These are phyloP conservation scores for Hemicordylus capensis DNA, from an alignment of 2,113 vertebrate species.

Conservation along the genomic window DNA sequence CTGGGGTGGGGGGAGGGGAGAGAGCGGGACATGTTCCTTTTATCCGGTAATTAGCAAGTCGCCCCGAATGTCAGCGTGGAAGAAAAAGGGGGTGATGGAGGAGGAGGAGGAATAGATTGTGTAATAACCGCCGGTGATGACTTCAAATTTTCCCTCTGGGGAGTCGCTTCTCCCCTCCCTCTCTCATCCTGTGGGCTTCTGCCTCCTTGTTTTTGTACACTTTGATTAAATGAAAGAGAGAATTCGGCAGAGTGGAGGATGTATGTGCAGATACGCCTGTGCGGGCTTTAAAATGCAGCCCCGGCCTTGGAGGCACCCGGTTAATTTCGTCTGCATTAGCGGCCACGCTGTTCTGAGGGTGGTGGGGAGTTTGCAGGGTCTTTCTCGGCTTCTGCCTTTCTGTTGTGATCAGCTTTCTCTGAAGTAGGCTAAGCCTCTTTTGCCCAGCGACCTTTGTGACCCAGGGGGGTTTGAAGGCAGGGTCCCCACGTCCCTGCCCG, in stretches of 20 bases:
- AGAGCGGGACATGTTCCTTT: not conserved
- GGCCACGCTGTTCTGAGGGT: no score
- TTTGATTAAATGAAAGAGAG: not conserved
- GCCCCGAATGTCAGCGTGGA: accelerated
- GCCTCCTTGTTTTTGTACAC: not conserved
- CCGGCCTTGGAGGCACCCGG: not conserved
- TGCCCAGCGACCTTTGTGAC: not conserved
- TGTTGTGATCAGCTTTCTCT: no score
- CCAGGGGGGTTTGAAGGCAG: not conserved
- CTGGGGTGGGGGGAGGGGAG: not conserved
- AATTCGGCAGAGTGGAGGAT: not conserved
- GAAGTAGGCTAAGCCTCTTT: not conserved
- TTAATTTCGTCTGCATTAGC: not conserved
- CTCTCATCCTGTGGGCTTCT: not conserved
- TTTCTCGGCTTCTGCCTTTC: not conserved
- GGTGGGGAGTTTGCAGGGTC: not conserved
- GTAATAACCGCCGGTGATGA: not conserved
- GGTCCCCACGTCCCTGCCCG: no score
- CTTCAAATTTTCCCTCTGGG: not conserved
- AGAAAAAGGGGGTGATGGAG: not conserved
- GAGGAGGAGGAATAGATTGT: not conserved
- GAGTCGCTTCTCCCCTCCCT: not conserved
- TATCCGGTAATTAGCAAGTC: not conserved
- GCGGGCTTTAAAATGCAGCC: not conserved
- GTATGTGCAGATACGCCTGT: not conserved